Conservation (phyloP, 1,140 invertebrate genomes). For the Dysdera silvatica region DNA sequence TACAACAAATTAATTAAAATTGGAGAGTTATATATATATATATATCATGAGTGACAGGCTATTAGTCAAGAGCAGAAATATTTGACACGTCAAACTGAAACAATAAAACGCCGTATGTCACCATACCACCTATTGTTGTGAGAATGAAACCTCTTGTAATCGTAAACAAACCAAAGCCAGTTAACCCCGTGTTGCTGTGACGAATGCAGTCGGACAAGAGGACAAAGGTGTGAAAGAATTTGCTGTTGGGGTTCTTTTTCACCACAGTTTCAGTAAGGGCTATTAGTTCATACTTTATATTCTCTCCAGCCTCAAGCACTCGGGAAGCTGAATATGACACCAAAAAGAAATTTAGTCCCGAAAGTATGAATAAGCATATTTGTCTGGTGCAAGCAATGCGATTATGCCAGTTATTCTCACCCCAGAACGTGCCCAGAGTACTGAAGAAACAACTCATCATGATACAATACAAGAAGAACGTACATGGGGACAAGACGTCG, state of each 20-base stretch:
- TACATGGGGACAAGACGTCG: slow-evolving; percentile 6
- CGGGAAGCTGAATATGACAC: slow-evolving; percentile 3
- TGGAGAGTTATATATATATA: no score
- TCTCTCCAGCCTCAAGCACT: slow-evolving; percentile 1
- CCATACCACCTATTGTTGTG: slow-evolving; percentile 11
- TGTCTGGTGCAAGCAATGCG: not conserved
- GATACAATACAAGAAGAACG: slow-evolving; percentile 12
- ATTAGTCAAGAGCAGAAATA: no score
- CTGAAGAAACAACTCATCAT: slow-evolving; percentile 21
- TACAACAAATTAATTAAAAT: no score
- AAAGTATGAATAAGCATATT: not conserved
- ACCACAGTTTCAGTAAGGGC: slow-evolving; percentile 4
- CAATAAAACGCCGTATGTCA: slow-evolving; percentile 18
- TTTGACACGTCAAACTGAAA: slow-evolving; percentile 28
- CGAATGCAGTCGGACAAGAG: slow-evolving; percentile 13
- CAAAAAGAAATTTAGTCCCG: not conserved
- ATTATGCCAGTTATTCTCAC: not conserved
- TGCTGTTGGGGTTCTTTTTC: slow-evolving; percentile 1
- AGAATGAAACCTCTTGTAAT: slow-evolving; percentile 22
- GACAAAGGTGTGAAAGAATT: not conserved
- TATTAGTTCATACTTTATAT: slow-evolving; percentile 1
- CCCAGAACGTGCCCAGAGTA: slow-evolving; percentile 6
- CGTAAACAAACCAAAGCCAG: slow-evolving; percentile 23
- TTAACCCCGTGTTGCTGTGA: not conserved
- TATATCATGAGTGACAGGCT: no score